Percentiles rank a stretch among this genome's conserved stretches.
Conservation (phyloP, 2,888 invertebrate genomes). For the Stratiomys singularior region DNA sequence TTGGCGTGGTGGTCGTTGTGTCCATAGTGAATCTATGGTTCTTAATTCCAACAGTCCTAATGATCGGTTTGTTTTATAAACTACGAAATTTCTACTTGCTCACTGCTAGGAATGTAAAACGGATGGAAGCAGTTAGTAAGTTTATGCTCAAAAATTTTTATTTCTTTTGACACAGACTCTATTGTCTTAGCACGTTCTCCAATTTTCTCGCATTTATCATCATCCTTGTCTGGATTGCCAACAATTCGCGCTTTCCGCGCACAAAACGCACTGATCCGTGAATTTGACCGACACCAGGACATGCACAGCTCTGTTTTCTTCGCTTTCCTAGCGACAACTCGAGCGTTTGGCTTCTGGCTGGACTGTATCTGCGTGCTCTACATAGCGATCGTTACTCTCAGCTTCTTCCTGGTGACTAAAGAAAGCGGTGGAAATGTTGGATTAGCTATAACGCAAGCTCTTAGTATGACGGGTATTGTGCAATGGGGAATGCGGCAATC, state of each 20-base stretch:
- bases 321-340: conserved; percentile 86
- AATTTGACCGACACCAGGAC: conserved; percentile 86
- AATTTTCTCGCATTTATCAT: conserved; percentile 91
- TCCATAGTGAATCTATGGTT: conserved; percentile 80
- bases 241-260: conserved; percentile 92
- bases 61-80: conserved; percentile 78
- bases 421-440: conserved; percentile 80
- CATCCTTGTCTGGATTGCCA: conserved; percentile 87
- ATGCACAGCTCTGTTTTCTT: conserved; percentile 93
- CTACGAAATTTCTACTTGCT: conserved; percentile 80
- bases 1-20: conserved; percentile 84
- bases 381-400: conserved; percentile 79
- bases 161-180: no score
- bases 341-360: conserved; percentile 94
- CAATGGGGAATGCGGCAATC: conserved; percentile 92
- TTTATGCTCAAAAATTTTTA: conserved; percentile 55
- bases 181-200: conserved; percentile 87
- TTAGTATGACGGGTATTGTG: conserved; percentile 75
- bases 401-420: conserved; percentile 76
- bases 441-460: conserved; percentile 82
- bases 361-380: conserved; percentile 90
- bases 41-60: conserved; percentile 75
- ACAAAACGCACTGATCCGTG: conserved; percentile 78
- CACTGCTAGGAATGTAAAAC: conserved; percentile 83
- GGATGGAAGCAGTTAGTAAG: conserved; percentile 84